Base-by-base conservation (phyloP, 2,888 invertebrate species). In the Acleris cristana region DNA sequence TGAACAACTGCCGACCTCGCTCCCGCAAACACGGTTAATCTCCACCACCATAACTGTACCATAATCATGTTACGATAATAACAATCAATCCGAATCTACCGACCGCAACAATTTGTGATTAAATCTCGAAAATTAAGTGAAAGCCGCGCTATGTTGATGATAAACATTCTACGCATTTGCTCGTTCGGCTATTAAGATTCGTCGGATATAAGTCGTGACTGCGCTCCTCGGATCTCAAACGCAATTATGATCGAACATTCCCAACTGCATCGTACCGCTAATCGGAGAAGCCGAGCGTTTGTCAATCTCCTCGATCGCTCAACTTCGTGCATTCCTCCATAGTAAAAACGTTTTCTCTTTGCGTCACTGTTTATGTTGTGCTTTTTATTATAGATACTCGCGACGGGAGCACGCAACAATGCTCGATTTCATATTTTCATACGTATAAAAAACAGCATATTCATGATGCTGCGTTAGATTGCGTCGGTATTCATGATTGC, bases 1-100 rank as follows among this genome's bases (percentile, higher is more conserved):
- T 86, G 82, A 79, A 84, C 86, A 87, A 84, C 80, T 87, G 87
- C 72, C 66, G 64, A 19, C 49, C 53, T 45, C 49, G 40, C 40
- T 44, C 49, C 18, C 56, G 56, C 61, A 51, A 65, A 66, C 65
- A 56, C 59, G 60, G 61, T 61, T 51, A 34, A 61, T 61, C 55
- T 52, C 51, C 56, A 44, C 49, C 55, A 61, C 66, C 30, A 48
- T 66, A 66, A 66, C 66, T 57, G 61, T 61, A 56, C 56, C 45
- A 56, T 61, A 66, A 66, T 66, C 56, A 55, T 49, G 59, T 65
- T 52, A 56, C 34, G 66, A 66, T 66, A 57, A 56, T 48, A 48
- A 48, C 48, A 40, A 40, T 40, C 40, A 40, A 40, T 40, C 40
- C 40, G 40, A 14, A 14, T 40, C 40, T 40, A 14, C 40, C 40